Conservation (phyloP, 2,888 invertebrate species). For the Catocala fraxini region DNA sequence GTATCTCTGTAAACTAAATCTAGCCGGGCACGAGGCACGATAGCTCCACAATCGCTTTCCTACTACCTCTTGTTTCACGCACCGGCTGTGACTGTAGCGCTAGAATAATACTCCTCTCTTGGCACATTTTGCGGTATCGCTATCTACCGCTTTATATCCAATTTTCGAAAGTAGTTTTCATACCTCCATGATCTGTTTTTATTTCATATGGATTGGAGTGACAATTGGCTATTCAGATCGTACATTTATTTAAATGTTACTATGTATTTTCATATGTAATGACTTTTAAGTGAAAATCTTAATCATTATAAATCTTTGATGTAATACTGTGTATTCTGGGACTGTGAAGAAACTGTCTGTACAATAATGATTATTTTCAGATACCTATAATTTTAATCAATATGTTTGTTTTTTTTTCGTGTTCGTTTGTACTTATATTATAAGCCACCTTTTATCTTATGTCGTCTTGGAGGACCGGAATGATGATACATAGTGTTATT, state of each 20-base stretch:
- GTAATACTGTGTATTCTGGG: too few relatives aligned
- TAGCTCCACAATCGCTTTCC: conserved; percentile 69
- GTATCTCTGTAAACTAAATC: conserved; percentile 76
- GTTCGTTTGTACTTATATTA: too few relatives aligned
- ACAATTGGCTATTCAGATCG: neutral
- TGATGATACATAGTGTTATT: too few relatives aligned
- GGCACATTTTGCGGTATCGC: conserved; percentile 41
- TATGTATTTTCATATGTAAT: too few relatives aligned
- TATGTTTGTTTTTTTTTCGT: too few relatives aligned
- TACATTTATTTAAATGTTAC: neutral
- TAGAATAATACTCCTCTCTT: conserved; percentile 58
- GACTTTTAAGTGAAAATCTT: too few relatives aligned
- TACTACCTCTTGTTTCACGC: conserved; percentile 76
- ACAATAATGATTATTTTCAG: too few relatives aligned
- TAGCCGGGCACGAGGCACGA: conserved; percentile 62
- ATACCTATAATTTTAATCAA: too few relatives aligned
- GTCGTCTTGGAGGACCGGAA: too few relatives aligned
- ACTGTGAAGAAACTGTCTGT: too few relatives aligned
- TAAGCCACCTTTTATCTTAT: too few relatives aligned
- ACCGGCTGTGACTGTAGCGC: conserved; percentile 68
- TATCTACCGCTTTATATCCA: conserved; percentile 29
- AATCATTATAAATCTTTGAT: too few relatives aligned
- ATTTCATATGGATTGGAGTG: conserved; percentile 3
- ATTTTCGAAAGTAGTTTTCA: conserved; percentile 33
- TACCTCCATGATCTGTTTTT: conserved; percentile 13